Evolutionary conservation across 2,888 invertebrate species (phyloP).

Genomic region (Dryomyza anilis): DNA sequence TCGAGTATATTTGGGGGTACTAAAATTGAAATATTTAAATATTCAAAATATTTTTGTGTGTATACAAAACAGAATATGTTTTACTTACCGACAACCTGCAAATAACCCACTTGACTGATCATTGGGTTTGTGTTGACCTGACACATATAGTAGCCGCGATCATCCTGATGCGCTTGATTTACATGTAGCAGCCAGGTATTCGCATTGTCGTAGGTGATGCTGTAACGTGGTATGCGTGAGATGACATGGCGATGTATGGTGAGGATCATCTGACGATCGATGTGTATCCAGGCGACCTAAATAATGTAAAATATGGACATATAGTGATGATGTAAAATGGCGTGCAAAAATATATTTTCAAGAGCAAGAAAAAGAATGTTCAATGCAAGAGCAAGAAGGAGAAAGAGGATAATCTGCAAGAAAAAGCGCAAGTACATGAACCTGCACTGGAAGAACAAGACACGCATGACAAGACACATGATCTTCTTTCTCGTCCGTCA

Average conservation of each 20-base stretch:
- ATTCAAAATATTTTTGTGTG: not conserved
- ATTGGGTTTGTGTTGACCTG: conserved; percentile 87
- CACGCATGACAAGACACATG: no score
- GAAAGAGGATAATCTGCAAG: no score
- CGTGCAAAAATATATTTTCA: no score
- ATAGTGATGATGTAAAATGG: no score
- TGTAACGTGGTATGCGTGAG: conserved; percentile 86
- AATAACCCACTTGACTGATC: conserved; percentile 92
- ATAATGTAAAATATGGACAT: no score
- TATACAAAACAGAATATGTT: not conserved
- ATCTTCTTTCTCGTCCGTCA: no score
- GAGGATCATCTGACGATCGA: conserved; percentile 91
- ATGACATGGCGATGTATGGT: conserved; percentile 92
- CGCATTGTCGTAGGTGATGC: conserved; percentile 88
- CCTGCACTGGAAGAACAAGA: no score
- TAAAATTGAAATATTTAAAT: conserved; percentile 52
- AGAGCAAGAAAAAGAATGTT: no score
- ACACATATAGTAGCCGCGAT: conserved; percentile 75
- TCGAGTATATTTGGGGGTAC: conserved; percentile 94
- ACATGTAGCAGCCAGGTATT: conserved; percentile 92
- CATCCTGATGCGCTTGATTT: conserved; percentile 88
- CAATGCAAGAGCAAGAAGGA: no score
- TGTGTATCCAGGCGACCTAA: conserved; percentile 94
- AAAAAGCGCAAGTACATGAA: no score
- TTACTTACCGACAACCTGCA: conserved; percentile 87